phyloP scores from a whole-genome alignment of 2,888 invertebrate species.

The Noctua janthe region DNA sequence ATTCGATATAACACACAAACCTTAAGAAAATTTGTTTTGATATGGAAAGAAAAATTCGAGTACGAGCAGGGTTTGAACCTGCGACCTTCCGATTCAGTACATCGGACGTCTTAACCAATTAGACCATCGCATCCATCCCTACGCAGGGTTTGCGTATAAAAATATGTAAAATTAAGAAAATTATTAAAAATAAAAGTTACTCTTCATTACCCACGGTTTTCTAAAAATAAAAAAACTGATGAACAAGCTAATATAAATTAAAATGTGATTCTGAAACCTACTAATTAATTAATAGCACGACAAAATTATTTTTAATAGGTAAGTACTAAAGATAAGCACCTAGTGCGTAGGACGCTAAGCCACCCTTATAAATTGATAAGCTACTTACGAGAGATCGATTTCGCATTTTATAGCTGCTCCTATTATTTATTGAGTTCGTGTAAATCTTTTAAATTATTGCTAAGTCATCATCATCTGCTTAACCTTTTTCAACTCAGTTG shows the following conservation, averaged over 20 bases:
- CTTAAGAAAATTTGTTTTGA: no score
- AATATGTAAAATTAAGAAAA: no score
- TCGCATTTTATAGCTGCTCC: constrained; percentile 50
- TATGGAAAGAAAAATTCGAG: no score
- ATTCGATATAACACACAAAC: no score
- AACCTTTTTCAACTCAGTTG: not conserved
- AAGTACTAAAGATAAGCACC: constrained; percentile 70
- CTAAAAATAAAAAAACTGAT: not conserved
- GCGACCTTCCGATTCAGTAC: no score
- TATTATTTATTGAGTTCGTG: constrained; percentile 43
- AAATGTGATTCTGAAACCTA: not conserved
- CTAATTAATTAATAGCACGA: constrained; percentile 27
- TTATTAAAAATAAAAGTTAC: no score
- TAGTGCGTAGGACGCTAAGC: constrained; percentile 75
- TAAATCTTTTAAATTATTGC: constrained; percentile 51
- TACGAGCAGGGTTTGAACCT: no score
- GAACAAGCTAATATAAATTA: not conserved
- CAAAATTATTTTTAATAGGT: constrained; percentile 10
- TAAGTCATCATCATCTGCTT: not conserved
- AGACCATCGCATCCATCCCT: no score
- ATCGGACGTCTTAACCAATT: no score
- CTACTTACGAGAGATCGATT: constrained; percentile 83
- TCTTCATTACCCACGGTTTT: not conserved
- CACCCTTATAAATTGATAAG: constrained; percentile 83
- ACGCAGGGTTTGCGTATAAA: no score